Conservation (phyloP, 2,113 vertebrate species). For the Meleagris gallopavo region DNA sequence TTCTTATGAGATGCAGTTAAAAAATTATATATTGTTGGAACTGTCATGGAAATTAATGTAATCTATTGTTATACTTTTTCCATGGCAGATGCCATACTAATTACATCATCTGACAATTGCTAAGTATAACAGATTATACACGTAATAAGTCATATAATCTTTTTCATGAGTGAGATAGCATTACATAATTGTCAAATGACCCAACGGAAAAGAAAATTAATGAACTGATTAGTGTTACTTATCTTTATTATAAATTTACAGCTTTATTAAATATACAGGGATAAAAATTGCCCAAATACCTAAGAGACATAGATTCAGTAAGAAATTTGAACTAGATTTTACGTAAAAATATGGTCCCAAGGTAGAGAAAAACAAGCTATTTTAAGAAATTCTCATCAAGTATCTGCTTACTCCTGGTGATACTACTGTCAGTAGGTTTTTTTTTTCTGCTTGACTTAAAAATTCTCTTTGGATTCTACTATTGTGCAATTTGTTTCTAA, state of each 20-base stretch:
- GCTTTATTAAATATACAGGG: constrained; percentile 29
- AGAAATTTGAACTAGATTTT: background rate
- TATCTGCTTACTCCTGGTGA: background rate
- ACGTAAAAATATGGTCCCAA: background rate
- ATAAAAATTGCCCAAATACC: background rate
- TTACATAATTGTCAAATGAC: constrained; percentile 36
- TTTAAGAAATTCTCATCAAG: background rate
- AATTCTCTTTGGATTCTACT: background rate
- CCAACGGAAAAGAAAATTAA: constrained; percentile 26
- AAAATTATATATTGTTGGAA: background rate
- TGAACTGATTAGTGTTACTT: constrained; percentile 27
- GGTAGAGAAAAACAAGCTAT: background rate
- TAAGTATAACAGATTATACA: constrained; percentile 8
- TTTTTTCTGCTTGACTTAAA: background rate
- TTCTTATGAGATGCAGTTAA: constrained; percentile 32
- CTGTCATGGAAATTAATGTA: background rate
- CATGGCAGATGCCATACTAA: background rate
- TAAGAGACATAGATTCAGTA: background rate
- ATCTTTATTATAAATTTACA: constrained; percentile 51
- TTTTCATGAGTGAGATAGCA: background rate
- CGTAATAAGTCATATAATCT: background rate
- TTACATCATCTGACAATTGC: constrained; percentile 22
- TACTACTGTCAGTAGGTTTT: background rate
- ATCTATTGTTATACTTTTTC: constrained; percentile 22
- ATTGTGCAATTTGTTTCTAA: background rate